These are phyloP conservation scores for Eristalinus sepulchralis DNA, from an alignment of 2,888 invertebrate species.

Conservation along the genomic window DNA sequence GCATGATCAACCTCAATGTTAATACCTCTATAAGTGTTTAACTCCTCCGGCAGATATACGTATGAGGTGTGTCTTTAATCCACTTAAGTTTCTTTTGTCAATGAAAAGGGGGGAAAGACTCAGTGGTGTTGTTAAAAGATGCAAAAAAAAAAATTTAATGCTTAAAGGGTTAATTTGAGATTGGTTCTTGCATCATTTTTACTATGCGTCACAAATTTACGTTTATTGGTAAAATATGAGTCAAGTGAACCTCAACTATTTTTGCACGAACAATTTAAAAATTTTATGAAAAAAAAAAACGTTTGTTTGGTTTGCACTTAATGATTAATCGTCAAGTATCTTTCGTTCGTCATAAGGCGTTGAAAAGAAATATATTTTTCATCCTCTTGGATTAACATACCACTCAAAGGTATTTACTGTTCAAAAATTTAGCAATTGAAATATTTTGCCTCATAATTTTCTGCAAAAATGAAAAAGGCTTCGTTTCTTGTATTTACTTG, in stretches of 20 bases:
- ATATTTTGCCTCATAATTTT: not conserved
- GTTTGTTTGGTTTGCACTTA: slow-evolving; percentile 24
- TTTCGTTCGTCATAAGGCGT: not conserved
- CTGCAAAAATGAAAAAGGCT: not conserved
- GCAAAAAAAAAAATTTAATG: not conserved
- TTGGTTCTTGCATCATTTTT: not conserved
- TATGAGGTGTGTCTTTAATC: not conserved
- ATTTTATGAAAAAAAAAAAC: not conserved
- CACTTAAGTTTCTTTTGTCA: not conserved
- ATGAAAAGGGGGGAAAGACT: not conserved
- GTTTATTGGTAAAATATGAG: not conserved
- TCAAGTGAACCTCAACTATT: slow-evolving; percentile 14
- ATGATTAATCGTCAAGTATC: not conserved
- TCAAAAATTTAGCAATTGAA: slow-evolving; percentile 19
- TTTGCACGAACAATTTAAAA: slow-evolving; percentile 9
- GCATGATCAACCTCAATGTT: not conserved
- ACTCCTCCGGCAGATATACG: not conserved
- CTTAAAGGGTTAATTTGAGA: not conserved
- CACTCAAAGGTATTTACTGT: slow-evolving; percentile 11
- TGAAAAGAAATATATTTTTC: not conserved
- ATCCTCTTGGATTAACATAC: not conserved
- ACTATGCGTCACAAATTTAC: not conserved
- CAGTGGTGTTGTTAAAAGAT: not conserved
- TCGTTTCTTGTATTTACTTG: not conserved
- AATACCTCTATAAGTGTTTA: not conserved